Base-by-base conservation (phyloP, 2,113 vertebrate genomes). In the Pomatostomus ruficeps region DNA sequence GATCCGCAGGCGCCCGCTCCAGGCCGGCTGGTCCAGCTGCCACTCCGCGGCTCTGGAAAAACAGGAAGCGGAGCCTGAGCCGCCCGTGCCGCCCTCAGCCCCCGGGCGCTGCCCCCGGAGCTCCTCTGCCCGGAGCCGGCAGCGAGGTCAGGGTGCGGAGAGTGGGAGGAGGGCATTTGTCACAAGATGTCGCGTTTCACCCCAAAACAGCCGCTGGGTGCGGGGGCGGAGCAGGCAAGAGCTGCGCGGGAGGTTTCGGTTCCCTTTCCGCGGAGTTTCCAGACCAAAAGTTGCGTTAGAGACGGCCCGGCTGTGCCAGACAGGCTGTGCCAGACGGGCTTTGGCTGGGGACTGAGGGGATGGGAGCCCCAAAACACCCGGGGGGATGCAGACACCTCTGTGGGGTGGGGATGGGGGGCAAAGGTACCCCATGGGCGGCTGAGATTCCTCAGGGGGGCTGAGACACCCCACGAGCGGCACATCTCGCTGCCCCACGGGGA, bases 1-100 rank as follows among this genome's bases (percentile, higher is more conserved):
- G 93, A 99, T 98, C 55, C 99, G 98, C 97, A 99, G 97, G 81
- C 99, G 96, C 18, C 99, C 99, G 36, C 98, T 99, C 99, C 99
- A 99, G 1, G 98, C 97, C 1, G 99, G 99, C 94, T 99, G 99
- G 57, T 99, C 99, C 97, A 99, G 98, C 96, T 99, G 99, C 99
- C 99, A 99, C 88, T 99, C 99, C 0, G 99, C 99, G 35, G 99
- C 99, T 45, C 99, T 99, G 71, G 1, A 12, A 63, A 45, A 75
- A 71, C 79, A 72, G 83, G 76, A 96, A 85, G 29, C 11, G 28
- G 14, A 26, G 14, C 4, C 16, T 25, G 42, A 88, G 85, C 21
- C 29, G 33, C 46, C 12, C 0, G 42, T 11, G 35, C 14, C 13
- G 9, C 49, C 25, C 76, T 1, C 20, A 24, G 6, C 28, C 38